Base-by-base conservation (phyloP, 2,797 vertebrate genomes). In the Peromyscus nudipes region DNA sequence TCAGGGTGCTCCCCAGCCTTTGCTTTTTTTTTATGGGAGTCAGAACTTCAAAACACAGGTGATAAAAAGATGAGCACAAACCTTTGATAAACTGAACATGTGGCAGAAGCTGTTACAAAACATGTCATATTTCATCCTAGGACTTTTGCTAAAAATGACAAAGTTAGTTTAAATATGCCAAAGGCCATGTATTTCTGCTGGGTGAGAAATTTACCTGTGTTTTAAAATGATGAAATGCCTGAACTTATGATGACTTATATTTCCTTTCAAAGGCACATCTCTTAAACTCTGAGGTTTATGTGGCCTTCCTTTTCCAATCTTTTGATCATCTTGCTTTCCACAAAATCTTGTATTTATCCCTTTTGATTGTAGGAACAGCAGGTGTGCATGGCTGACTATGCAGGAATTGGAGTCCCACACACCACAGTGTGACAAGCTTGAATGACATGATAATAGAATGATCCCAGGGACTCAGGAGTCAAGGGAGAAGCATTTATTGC, bases 401-500 rank as follows among this genome's bases (percentile, higher is more conserved):
- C 84, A 96, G 0, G 0, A 95, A 94, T 92, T 95, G 95, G 87
- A 95, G 95, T 79, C 76, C 88, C 69, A 91, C 85, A 94, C 91
- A 92, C 97, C 85, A 73, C 96, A 96, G 81, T 89, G 96, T 97
- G 97, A 98, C 98, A 98, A 95, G 95, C 95, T 98, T 98, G 97
- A 98, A 98, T 97, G 98, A 98, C 97, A 98, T 98, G 98, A 97
- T 97, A 98, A 98, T 97, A 52, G 97, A 98, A 97, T 91, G 94
- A 89, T 97, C 86, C 96, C 96, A 95, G 94, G 97, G 96, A 97
- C 97, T 93, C 69, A 93, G 77, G 91, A 98, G 96, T 98, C 98
- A 96, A 57, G 62, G 96, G 95, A 97, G 93, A 98, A 97, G 94
- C 98, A 96, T 97, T 98, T 98, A 98, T 98, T 98, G 98, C 98